Evolutionary conservation across 2,888 invertebrate species (phyloP).

Genomic region (Shargacucullia verbasci): DNA sequence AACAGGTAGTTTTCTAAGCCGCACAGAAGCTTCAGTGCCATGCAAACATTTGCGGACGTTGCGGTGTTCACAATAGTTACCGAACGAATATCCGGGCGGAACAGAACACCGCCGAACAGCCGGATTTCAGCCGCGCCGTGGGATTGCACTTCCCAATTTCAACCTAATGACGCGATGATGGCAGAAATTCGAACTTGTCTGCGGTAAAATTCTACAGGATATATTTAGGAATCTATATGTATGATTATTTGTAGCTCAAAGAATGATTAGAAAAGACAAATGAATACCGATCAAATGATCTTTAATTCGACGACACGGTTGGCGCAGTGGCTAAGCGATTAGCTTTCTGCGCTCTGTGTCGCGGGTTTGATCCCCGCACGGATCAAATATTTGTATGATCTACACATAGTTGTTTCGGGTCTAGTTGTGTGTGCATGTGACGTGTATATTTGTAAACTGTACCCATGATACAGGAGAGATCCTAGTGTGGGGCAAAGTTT

Average conservation of each 20-base stretch:
- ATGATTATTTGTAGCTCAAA: background rate
- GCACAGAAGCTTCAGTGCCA: conserved; percentile 1
- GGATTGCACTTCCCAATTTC: conserved; percentile 24
- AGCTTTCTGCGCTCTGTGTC: too few species aligned
- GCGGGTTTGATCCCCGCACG: too few species aligned
- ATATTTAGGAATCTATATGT: background rate
- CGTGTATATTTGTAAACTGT: too few species aligned
- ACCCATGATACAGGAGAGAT: too few species aligned
- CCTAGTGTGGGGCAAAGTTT: too few species aligned
- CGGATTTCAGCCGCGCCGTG: conserved; percentile 7
- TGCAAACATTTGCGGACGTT: conserved; percentile 5
- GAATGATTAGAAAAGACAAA: too few species aligned
- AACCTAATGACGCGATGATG: conserved; percentile 14
- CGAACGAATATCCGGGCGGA: conserved; percentile 27
- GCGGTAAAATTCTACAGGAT: background rate
- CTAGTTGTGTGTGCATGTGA: too few species aligned
- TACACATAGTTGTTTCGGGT: too few species aligned
- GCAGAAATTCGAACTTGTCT: conserved; percentile 2
- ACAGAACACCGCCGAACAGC: conserved; percentile 1
- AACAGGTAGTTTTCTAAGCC: conserved; percentile 5
- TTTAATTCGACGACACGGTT: too few species aligned
- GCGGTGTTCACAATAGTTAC: conserved; percentile 23
- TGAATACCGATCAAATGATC: too few species aligned
- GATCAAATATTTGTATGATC: too few species aligned
- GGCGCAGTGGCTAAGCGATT: too few species aligned